Evolutionary conservation across 2,888 invertebrate species (phyloP), one percentile per base, ranked within the genome.

Genomic region (Eupsilia transversa): DNA sequence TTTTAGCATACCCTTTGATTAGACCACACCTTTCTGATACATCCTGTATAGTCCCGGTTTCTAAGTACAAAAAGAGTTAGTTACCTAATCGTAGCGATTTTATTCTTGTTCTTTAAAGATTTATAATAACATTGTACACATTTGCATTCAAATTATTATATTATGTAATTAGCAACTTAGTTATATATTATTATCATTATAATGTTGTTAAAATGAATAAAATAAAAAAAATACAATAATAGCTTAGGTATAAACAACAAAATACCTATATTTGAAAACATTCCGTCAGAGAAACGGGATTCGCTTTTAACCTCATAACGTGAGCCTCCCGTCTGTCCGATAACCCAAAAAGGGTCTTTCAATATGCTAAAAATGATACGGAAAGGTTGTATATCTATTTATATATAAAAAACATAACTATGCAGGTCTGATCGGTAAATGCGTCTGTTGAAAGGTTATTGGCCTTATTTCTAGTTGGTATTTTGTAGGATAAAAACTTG

Each of bases 351-450:
- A 66, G 41, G 65, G 23, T 56, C 12, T 30, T 35, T 73, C 49
- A 35, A 77, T 79, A 73, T 73, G 64, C 41, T 30, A 56, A 72
- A 79, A 77, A 52, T n/a, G 23, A 54, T 43, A 35, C 59, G 35
- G 14, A 52, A 75, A 52, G 69, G 43, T 52, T 52, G n/a, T 43
- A 43, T 46, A 35, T 12, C 14, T n/a, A 33, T 61, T 54, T 69
- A n/a, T 27, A 14, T 38, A 30, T 46, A 57, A 41, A 30, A 76
- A 33, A 69, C 52, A 54, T 35, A 27, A 12, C 27, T 52, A 60
- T 43, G 30, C 35, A 35, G 30, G 59, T 2, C 12, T 41, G 2
- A 17, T 59, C 52, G n/a, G 69, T 46, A 60, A 43, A 69, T 60
- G 20, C 7, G 43, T 43, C 35, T 12, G 30, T 59, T 30, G 20